phyloP scores from a whole-genome alignment of 2,888 invertebrate genomes.

The Eupithecia exiguata region DNA sequence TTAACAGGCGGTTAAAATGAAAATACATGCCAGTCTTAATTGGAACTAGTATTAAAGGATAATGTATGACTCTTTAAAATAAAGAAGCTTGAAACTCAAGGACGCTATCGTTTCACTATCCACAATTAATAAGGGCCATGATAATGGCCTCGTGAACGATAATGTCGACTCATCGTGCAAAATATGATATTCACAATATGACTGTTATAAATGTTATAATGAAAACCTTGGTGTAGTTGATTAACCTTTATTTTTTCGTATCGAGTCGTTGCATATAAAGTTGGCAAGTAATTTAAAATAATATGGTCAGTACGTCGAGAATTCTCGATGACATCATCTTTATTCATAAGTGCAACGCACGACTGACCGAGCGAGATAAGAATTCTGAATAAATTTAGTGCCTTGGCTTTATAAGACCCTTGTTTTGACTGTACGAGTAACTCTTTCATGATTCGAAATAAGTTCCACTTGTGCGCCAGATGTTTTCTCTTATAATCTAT shows the following conservation, averaged over 20 bases:
- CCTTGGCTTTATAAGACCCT: constrained; percentile 13
- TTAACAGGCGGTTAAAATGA: neutral
- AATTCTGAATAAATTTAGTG: constrained; percentile 24
- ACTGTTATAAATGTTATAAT: neutral
- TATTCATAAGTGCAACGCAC: constrained; percentile 42
- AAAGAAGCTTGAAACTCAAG: neutral
- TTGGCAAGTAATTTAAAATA: constrained; percentile 10
- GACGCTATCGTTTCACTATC: neutral
- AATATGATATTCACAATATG: neutral
- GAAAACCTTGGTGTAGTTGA: neutral
- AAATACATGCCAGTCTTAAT: neutral
- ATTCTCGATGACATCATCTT: constrained; percentile 45
- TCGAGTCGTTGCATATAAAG: neutral
- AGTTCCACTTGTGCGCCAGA: neutral
- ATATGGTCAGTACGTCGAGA: constrained; percentile 33
- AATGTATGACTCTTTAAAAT: neutral
- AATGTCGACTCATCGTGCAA: neutral
- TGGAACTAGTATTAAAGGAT: neutral
- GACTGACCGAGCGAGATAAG: constrained; percentile 24
- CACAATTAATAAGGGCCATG: neutral
- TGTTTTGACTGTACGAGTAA: neutral
- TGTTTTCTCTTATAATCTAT: neutral
- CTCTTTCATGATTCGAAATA: neutral
- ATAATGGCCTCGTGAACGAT: neutral
- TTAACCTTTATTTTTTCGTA: neutral